Evolutionary conservation across 2,113 vertebrate species (phyloP), one percentile per base, ranked within the genome.

Genomic region (Pipra filicauda): DNA sequence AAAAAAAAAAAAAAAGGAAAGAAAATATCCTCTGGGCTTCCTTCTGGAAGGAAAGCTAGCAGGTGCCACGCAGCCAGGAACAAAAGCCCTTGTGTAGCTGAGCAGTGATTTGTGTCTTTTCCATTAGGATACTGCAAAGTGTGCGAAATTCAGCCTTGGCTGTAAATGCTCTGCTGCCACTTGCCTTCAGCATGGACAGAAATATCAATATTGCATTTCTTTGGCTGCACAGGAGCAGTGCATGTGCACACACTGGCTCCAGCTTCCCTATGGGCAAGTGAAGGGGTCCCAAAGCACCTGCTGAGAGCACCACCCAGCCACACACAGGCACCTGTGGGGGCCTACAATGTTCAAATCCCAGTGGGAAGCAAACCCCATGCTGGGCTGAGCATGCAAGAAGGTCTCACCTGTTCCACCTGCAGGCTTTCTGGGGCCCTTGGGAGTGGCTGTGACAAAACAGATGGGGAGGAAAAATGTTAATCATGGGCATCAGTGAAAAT

Each of bases 391-490:
- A 17, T 3, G 4, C 33, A 43, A 43, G 33, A 33, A 95, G 37
- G 27, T 75, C 97, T 97, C 85, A 98, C 98, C 97, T 96, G 91
- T 74, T 70, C 86, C 92, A 27, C 52, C 48, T 39, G 92, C 70
- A 0, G 92, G 93, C 62, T 69, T 96, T 17, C 44, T 91, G 54
- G 97, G 97, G 6, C 67, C 59, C 62, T 95, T 97, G 73, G 96
- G 98, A 87, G 96, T 97, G 74, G 98, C 96, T 96, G 93, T 59
- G 37, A 58, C 48, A 78, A 87, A 79, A 90, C 3, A 88, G 26
- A 85, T 1, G 8, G 52, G 31, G 48, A 91, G 20, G 28, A 71
- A 76, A 86, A 54, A 35, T 0, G 23, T 88, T 44, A 93, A 65
- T 85, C 35, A 10, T 1, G 17, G 61, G 37, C 57, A 61, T 27